Evolutionary conservation across 2,888 invertebrate species (phyloP), one percentile per base, ranked within the genome.

Genomic region (Drosophila falleni): DNA sequence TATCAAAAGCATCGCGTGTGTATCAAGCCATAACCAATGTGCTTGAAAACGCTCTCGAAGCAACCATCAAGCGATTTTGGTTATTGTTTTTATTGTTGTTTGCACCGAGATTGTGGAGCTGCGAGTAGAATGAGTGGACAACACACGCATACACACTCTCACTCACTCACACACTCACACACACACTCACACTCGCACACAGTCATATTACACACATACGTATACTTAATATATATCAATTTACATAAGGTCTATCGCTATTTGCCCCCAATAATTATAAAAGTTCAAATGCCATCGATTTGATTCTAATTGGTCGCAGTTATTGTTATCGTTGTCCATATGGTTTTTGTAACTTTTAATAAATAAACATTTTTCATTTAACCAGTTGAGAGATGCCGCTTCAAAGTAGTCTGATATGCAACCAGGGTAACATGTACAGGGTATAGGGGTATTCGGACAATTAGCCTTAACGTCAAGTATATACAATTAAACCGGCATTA

Each of bases 211-310:
- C n/a, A n/a, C 10, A 19, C 10, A 8, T n/a, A 16, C 56, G 46
- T 47, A 59, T 59, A 31, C 37, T 37, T 39, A 49, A 49, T 49
- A 54, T 41, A 54, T 37, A 59, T 65, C 49, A 71, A 76, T 78
- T 67, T 66, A 78, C 41, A 71, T 62, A 62, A 8, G 50, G 46
- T 55, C 47, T 41, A 23, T 39, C 13, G 51, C 61, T 39, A 65
- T 61, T 75, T 69, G 65, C 29, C 64, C 67, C 41, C 60, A 61
- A 65, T 64, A 72, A 80, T 76, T 80, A 73, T 59, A 47, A 49
- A 55, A 73, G 83, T 86, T 88, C 80, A 84, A 78, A 63, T 63
- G 88, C 58, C 47, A 80, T 71, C 77, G 69, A 87, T 87, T 67
- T 63, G 54, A 80, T 66, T 63, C 60, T 58, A 72, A 80, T 80